Percentiles rank a stretch among this genome's conserved stretches.
Evolutionary conservation across 1,140 invertebrate species (phyloP).

Genomic region (Neodiprion fabricii): DNA sequence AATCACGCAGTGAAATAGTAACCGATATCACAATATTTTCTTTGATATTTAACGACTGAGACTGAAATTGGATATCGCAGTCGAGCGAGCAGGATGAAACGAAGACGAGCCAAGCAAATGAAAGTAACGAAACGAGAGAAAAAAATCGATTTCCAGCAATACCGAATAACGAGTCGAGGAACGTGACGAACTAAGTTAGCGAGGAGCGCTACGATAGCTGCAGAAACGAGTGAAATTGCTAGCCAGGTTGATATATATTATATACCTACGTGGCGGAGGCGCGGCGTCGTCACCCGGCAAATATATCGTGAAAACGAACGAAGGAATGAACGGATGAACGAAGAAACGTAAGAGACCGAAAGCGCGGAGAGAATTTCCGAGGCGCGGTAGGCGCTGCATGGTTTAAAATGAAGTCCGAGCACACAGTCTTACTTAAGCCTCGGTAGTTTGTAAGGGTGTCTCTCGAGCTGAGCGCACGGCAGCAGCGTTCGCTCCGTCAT

Average conservation of each 20-base stretch:
- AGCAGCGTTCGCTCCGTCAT: slow-evolving; percentile 13
- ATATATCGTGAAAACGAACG: slow-evolving; percentile 1
- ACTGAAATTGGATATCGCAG: no score
- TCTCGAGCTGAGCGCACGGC: background rate
- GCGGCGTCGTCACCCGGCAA: background rate
- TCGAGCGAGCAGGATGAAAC: no score
- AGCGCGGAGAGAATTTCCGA: background rate
- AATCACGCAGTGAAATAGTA: no score
- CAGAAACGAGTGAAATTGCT: background rate
- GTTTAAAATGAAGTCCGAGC: slow-evolving; percentile 3
- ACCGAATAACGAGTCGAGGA: background rate
- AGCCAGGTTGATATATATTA: slow-evolving; percentile 11
- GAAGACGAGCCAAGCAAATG: no score
- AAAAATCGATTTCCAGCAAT: background rate
- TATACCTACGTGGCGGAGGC: background rate
- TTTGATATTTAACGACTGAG: no score
- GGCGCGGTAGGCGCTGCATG: background rate
- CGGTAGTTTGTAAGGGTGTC: slow-evolving; percentile 13
- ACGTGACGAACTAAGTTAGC: background rate
- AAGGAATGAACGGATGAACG: background rate
- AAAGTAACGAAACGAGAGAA: background rate
- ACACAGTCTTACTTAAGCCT: slow-evolving; percentile 14
- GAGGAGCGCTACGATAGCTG: background rate
- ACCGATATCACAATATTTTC: no score
- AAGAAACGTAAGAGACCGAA: background rate